phyloP scores from a whole-genome alignment of 2,113 vertebrate species.

The Dolichotis patagonum region DNA sequence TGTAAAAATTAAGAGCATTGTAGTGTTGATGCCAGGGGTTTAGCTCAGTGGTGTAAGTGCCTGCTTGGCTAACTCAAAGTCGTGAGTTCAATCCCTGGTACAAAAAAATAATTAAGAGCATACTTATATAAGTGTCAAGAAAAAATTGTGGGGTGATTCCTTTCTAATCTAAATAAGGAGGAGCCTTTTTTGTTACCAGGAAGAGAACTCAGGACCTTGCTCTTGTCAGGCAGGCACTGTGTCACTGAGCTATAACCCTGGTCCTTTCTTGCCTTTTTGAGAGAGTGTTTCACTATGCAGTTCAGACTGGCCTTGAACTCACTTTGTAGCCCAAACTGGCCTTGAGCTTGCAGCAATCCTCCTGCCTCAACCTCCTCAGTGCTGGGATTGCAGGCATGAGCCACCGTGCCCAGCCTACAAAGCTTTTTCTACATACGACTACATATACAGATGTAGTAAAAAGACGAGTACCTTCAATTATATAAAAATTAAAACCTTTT shows the following conservation, averaged over 20 bases:
- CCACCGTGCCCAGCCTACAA: not conserved
- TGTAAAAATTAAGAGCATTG: slow-evolving; percentile 13
- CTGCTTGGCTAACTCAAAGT: too few species aligned
- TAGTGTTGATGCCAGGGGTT: too few species aligned
- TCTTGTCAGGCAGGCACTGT: too few species aligned
- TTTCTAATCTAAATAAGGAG: not conserved
- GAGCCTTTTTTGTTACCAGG: not conserved
- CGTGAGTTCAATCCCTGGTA: too few species aligned
- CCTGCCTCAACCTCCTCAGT: not conserved
- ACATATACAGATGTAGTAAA: not conserved
- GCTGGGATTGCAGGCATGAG: not conserved
- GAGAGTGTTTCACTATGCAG: not conserved
- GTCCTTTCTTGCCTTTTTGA: too few species aligned
- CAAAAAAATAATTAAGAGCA: slow-evolving; percentile 36
- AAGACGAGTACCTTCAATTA: not conserved
- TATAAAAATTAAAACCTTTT: slow-evolving; percentile 50
- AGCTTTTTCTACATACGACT: not conserved
- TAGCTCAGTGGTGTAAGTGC: too few species aligned
- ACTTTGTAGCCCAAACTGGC: not conserved
- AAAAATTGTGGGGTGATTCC: not conserved
- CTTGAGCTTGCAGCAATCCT: not conserved
- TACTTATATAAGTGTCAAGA: not conserved
- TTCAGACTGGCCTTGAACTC: not conserved
- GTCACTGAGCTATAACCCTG: too few species aligned
- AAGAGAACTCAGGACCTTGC: too few species aligned